Evolutionary conservation across 2,113 vertebrate genomes (phyloP).

Genomic region (Oncorhynchus keta): DNA sequence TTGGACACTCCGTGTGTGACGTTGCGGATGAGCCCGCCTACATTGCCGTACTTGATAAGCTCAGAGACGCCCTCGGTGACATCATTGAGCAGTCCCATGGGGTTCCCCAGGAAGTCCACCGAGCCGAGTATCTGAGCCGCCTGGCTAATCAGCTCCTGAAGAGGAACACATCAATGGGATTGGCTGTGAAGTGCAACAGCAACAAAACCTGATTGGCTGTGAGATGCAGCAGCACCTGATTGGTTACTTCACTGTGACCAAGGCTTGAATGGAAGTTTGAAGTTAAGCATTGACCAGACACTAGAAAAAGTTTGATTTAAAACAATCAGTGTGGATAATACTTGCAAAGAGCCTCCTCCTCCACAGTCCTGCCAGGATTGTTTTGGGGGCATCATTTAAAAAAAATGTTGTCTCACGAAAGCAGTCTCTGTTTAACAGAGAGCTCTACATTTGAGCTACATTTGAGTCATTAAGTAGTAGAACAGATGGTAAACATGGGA

Average conservation of each 20-base stretch:
- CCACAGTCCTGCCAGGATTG: too few species aligned
- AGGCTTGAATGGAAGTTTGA: too few species aligned
- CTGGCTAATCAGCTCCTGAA: conserved; percentile 93
- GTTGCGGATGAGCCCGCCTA: conserved; percentile 92
- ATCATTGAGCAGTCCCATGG: conserved; percentile 94
- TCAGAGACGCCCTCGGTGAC: conserved; percentile 91
- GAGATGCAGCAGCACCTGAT: neutral
- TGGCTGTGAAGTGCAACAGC: neutral
- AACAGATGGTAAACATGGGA: too few species aligned
- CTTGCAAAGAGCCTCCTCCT: too few species aligned
- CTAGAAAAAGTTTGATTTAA: neutral
- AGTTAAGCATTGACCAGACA: too few species aligned
- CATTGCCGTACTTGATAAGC: conserved; percentile 94
- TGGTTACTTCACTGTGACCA: neutral
- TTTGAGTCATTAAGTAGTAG: too few species aligned
- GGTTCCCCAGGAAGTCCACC: conserved; percentile 97
- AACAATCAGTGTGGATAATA: neutral
- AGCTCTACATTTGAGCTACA: too few species aligned
- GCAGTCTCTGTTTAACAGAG: too few species aligned
- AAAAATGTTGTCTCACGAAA: too few species aligned
- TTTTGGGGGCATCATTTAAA: too few species aligned
- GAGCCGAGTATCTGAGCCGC: conserved; percentile 94
- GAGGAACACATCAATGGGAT: neutral
- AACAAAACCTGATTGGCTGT: neutral
- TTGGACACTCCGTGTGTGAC: conserved; percentile 97